phyloP scores from a whole-genome alignment of 2,797 vertebrate genomes.

The Columba guinea region DNA sequence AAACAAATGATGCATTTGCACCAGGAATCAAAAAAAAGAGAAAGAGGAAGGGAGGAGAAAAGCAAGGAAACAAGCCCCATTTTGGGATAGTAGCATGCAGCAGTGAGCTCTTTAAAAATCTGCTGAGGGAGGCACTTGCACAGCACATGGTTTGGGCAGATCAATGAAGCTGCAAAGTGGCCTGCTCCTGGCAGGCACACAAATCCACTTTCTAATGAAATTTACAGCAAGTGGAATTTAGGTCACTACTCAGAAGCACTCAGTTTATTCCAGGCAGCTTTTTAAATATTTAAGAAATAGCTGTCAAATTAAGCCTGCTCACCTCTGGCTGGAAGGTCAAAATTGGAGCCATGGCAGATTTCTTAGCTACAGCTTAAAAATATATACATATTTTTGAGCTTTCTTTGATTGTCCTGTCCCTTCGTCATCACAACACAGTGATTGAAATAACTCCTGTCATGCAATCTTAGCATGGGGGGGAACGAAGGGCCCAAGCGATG shows the following conservation, averaged over 20 bases:
- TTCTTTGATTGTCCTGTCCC: background rate
- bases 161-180: conserved; percentile 57
- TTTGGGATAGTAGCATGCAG: background rate
- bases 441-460: background rate
- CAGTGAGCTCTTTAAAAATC: conserved; percentile 32
- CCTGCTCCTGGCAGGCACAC: conserved; percentile 62
- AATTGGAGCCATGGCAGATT: background rate
- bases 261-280: conserved; percentile 67
- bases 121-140: conserved; percentile 60
- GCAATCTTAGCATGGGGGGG: background rate
- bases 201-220: conserved; percentile 71
- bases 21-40: background rate
- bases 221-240: conserved; percentile 70
- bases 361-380: background rate
- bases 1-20: conserved; percentile 25
- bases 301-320: conserved; percentile 46
- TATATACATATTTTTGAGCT: background rate
- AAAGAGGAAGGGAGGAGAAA: background rate
- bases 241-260: conserved; percentile 68
- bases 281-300: conserved; percentile 69
- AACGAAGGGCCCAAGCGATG: background rate
- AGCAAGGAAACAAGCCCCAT: background rate
- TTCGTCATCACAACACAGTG: background rate
- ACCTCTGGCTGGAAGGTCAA: conserved; percentile 1
- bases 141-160: conserved; percentile 37